Conservation (phyloP, 2,797 vertebrate species). For the Takifugu rubripes region DNA sequence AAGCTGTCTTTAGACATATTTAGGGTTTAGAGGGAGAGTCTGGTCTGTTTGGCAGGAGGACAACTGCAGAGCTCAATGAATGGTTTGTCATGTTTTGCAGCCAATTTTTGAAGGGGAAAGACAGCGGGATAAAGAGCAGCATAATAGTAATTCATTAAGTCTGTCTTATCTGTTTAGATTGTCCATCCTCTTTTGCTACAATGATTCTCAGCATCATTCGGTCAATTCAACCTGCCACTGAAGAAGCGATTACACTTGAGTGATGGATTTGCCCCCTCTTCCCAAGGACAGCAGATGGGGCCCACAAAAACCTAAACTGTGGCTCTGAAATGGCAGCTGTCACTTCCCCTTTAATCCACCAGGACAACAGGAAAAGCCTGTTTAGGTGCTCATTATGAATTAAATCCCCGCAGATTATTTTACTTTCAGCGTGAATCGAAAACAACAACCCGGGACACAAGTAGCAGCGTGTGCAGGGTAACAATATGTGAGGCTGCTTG, state of each 20-base stretch:
- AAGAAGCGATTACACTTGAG: slow-evolving; percentile 18
- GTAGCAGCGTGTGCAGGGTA: background rate
- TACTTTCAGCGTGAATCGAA: slow-evolving; percentile 24
- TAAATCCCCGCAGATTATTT: slow-evolving; percentile 48
- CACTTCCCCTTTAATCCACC: slow-evolving; percentile 32
- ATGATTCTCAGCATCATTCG: slow-evolving; percentile 3
- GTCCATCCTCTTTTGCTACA: slow-evolving; percentile 33
- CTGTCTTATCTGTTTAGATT: slow-evolving; percentile 14
- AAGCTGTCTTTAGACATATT: slow-evolving; percentile 51
- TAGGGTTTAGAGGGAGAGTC: slow-evolving; percentile 34
- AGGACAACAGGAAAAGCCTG: slow-evolving; percentile 38
- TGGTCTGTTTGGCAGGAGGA: slow-evolving; percentile 35
- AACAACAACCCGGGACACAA: slow-evolving; percentile 5
- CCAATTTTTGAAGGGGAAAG: no score
- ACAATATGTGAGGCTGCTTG: background rate
- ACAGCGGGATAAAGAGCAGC: slow-evolving; percentile 3
- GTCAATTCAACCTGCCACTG: slow-evolving; percentile 13
- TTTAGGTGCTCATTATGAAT: slow-evolving; percentile 29
- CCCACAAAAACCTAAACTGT: slow-evolving; percentile 36
- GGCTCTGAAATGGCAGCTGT: slow-evolving; percentile 17
- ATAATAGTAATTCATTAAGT: slow-evolving; percentile 3
- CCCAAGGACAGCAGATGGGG: slow-evolving; percentile 53
- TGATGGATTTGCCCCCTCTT: slow-evolving; percentile 26
- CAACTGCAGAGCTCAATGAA: slow-evolving; percentile 7
- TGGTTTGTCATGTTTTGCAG: slow-evolving; percentile 1